Base-by-base conservation (phyloP, 1,140 invertebrate species). In the Nixonia krombeini region DNA sequence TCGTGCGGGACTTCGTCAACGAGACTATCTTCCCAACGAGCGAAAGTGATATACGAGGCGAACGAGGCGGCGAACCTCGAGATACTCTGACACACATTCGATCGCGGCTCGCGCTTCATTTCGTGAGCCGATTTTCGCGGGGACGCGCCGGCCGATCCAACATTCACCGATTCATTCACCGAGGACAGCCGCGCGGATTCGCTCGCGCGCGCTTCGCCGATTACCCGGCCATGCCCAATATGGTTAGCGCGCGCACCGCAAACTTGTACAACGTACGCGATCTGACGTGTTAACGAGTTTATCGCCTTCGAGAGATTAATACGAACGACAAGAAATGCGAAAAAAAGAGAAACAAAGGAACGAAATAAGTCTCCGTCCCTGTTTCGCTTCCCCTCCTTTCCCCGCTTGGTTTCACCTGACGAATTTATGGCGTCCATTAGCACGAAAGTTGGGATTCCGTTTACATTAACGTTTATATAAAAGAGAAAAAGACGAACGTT, bases 131-230 rank as follows among this genome's bases (percentile, higher is more conserved):
- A 42, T 26, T 1, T 23, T 42, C 21, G 6, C 15, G 8, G 29
- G 9, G 29, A n/a, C 29, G 29, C 29, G 8, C 2, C 29, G 8
- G 45, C 29, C 25, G 21, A 57, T 53, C 55, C 49, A 49, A 42
- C 64, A 59, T 72, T 74, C 68, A 68, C 57, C 57, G n/a, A 57
- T 74, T 65, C 66, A 72, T 72, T 75, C 72, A 74, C 74, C 66
- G 51, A 57, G 29, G 68, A 64, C 56, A 47, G 25, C 51, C 50
- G 26, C 41, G 50, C 35, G 62, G 37, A 35, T 35, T 12, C 33
- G 28, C 46, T 28, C 12, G 31, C 13, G 18, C 47, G 45, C 52
- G 44, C 42, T 58, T 38, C 40, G 59, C 58, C 58, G 67, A 69
- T 73, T 70, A 67, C 55, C 61, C 63, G 66, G 40, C 51, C 61